phyloP scores from a whole-genome alignment of 1,140 invertebrate genomes.

The Papilio helenus region DNA sequence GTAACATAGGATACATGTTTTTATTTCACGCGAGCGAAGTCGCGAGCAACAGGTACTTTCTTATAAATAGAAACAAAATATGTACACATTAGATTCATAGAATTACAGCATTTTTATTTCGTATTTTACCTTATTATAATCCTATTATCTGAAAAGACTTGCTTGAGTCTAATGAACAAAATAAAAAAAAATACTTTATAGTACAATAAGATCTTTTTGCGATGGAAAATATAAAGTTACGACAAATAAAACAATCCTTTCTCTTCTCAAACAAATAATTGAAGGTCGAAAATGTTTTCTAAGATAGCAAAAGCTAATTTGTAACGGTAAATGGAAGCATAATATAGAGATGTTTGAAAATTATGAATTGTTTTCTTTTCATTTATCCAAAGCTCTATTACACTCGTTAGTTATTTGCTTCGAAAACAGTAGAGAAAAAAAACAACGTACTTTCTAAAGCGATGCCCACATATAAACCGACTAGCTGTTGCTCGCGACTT shows the following conservation, averaged over 20 bases:
- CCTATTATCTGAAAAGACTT: neutral
- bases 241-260: neutral
- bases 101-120: neutral
- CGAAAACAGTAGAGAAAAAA: neutral
- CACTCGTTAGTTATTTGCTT: neutral
- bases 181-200: neutral
- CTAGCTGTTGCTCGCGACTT: no score
- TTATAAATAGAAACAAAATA: neutral
- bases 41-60: no score
- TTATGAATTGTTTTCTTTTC: constrained; percentile 5
- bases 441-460: neutral
- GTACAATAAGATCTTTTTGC: neutral
- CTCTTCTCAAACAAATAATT: neutral
- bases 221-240: neutral
- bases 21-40: no score
- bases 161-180: neutral
- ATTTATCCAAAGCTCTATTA: neutral
- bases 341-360: neutral
- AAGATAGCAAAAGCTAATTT: neutral
- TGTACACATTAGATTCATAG: neutral
- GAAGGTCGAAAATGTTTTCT: neutral
- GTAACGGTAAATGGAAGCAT: neutral
- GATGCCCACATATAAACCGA: neutral
- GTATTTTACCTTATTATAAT: neutral
- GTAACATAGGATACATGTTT: no score